These are phyloP conservation scores for Ophthalmolycus amberensis DNA, from an alignment of 2,113 vertebrate species.

Conservation along the genomic window DNA sequence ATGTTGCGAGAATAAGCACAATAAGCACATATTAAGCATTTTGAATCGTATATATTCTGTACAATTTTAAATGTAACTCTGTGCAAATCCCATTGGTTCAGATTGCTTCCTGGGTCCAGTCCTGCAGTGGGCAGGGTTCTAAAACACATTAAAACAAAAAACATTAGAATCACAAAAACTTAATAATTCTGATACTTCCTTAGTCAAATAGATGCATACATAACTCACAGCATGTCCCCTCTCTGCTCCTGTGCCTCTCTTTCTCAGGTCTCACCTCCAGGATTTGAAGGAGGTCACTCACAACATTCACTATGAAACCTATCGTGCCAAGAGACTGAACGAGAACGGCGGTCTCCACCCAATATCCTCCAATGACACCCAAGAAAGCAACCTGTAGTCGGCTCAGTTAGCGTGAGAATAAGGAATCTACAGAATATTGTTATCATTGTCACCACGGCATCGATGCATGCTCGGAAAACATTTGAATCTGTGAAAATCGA, in stretches of 20 bases:
- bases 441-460: constrained; percentile 51
- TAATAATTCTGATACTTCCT: background rate
- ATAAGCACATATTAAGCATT: background rate
- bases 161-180: background rate
- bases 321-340: constrained; percentile 94
- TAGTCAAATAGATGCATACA: background rate
- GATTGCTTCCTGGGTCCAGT: background rate
- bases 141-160: background rate
- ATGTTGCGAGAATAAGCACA: background rate
- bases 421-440: constrained; percentile 42
- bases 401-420: constrained; percentile 18
- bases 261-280: constrained; percentile 93
- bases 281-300: constrained; percentile 99
- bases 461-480: constrained; percentile 71
- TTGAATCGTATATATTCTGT: constrained; percentile 1
- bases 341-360: constrained; percentile 95
- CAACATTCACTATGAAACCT: constrained; percentile 98
- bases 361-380: constrained; percentile 87
- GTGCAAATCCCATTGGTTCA: background rate
- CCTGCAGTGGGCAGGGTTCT: background rate
- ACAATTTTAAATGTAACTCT: background rate
- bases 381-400: constrained; percentile 92
- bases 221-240: background rate
- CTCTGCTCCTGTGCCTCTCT: background rate
- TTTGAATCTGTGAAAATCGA: constrained; percentile 52